A percentile compares a stretch with the other conserved stretches of the same genome.
Evolutionary conservation across 1,140 invertebrate species (phyloP).

Genomic region (Diabrotica virgifera): DNA sequence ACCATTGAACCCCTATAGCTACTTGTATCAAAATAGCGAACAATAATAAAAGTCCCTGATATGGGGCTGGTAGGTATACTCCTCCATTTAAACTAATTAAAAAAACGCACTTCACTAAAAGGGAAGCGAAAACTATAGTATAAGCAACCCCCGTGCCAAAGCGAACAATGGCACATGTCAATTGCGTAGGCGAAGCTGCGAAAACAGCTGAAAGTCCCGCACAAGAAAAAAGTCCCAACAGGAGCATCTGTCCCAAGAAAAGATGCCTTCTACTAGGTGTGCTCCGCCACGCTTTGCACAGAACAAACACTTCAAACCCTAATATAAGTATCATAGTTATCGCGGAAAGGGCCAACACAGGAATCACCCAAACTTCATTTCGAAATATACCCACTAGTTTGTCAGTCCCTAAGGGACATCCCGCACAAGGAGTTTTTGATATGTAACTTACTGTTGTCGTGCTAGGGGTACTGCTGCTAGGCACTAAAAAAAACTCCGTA

Average conservation of each 20-base stretch:
- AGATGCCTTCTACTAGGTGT: conserved; percentile 80
- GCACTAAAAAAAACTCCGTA: conserved; percentile 74
- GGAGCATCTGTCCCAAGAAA: conserved; percentile 86
- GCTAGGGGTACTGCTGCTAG: conserved; percentile 46
- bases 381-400: conserved; percentile 54
- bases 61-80: conserved; percentile 89
- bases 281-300: conserved; percentile 82
- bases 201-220: conserved; percentile 78
- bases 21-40: conserved; percentile 88
- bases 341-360: conserved; percentile 73
- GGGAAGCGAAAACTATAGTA: conserved; percentile 84
- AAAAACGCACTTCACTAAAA: conserved; percentile 93
- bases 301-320: conserved; percentile 84
- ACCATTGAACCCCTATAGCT: conserved; percentile 84
- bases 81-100: conserved; percentile 86
- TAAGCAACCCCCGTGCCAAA: conserved; percentile 84
- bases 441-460: conserved; percentile 40
- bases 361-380: conserved; percentile 81
- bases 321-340: conserved; percentile 77
- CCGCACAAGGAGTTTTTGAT: conserved; percentile 32
- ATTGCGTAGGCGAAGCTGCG: conserved; percentile 72
- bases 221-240: conserved; percentile 81
- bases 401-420: conserved; percentile 31
- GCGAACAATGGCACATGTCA: conserved; percentile 79
- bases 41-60: conserved; percentile 83